These are phyloP conservation scores for Grammatotria lemairii DNA, from an alignment of 2,113 vertebrate genomes.

Conservation along the genomic window DNA sequence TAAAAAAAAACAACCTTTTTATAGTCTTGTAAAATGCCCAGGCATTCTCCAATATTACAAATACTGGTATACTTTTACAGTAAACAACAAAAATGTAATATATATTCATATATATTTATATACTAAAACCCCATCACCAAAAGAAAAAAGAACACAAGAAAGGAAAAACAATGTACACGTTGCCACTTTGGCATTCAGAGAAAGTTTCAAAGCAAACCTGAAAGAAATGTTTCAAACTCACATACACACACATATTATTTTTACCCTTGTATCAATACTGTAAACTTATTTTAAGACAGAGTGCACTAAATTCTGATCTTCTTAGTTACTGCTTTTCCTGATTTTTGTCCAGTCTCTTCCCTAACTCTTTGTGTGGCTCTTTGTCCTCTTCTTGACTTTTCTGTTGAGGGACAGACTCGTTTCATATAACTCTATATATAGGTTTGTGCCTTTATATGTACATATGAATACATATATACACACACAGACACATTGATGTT, in stretches of 20 bases:
- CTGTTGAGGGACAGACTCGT: conserved; percentile 54
- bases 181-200: conserved; percentile 87
- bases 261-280: conserved; percentile 99
- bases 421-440: conserved; percentile 60
- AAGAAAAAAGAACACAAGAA: background rate
- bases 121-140: conserved; percentile 97
- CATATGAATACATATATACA: conserved; percentile 70
- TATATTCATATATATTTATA: conserved; percentile 79
- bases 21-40: conserved; percentile 96
- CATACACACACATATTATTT: conserved; percentile 95
- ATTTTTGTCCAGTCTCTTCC: conserved; percentile 69
- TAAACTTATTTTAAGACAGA: conserved; percentile 99
- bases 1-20: conserved; percentile 65
- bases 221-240: conserved; percentile 85
- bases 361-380: conserved; percentile 57
- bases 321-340: conserved; percentile 85
- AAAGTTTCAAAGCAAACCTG: conserved; percentile 87
- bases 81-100: conserved; percentile 99
- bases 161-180: conserved; percentile 83
- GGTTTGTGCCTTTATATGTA: conserved; percentile 69
- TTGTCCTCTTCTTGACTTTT: conserved; percentile 35
- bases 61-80: conserved; percentile 99
- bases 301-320: conserved; percentile 80
- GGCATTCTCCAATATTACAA: conserved; percentile 99
- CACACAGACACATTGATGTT: conserved; percentile 71